phyloP scores from a whole-genome alignment of 2,888 invertebrate species.

The Hydrotaea cyrtoneurina region DNA sequence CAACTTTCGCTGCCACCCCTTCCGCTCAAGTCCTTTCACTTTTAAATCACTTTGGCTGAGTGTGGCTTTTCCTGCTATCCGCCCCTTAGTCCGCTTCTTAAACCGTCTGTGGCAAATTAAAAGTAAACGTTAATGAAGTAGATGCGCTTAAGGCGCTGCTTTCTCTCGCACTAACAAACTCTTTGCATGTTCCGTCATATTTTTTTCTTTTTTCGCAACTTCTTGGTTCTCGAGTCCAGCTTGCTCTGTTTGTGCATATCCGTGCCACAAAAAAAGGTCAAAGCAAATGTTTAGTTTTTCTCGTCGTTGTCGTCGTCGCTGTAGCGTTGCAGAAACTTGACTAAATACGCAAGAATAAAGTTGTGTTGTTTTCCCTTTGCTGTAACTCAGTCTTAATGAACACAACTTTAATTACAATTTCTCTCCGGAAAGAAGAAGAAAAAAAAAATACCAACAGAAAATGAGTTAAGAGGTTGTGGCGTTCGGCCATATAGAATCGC shows the following conservation, averaged over 20 bases:
- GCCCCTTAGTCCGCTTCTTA: background rate
- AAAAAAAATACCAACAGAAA: background rate
- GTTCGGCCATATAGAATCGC: background rate
- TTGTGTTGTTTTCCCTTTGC: conserved; percentile 21
- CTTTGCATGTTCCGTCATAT: conserved; percentile 11
- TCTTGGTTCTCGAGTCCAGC: background rate
- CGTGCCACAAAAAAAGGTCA: background rate
- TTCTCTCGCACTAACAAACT: conserved; percentile 27
- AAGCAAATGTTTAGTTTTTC: background rate
- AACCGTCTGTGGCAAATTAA: conserved; percentile 58
- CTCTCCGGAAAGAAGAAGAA: background rate
- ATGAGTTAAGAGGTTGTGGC: background rate
- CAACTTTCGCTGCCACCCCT: background rate
- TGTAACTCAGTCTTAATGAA: conserved; percentile 51
- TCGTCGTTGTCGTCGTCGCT: background rate
- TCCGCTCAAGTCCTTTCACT: background rate
- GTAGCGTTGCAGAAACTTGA: background rate
- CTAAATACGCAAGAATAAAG: background rate
- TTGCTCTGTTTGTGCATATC: background rate
- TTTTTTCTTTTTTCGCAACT: conserved; percentile 6
- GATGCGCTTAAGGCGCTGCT: conserved; percentile 26
- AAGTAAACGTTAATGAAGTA: conserved; percentile 60
- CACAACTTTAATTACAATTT: conserved; percentile 59
- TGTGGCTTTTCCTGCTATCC: background rate
- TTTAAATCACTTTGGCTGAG: too few species aligned